Evolutionary conservation across 2,888 invertebrate genomes (phyloP), one percentile per base, ranked within the genome.

Genomic region (Busseola fusca): DNA sequence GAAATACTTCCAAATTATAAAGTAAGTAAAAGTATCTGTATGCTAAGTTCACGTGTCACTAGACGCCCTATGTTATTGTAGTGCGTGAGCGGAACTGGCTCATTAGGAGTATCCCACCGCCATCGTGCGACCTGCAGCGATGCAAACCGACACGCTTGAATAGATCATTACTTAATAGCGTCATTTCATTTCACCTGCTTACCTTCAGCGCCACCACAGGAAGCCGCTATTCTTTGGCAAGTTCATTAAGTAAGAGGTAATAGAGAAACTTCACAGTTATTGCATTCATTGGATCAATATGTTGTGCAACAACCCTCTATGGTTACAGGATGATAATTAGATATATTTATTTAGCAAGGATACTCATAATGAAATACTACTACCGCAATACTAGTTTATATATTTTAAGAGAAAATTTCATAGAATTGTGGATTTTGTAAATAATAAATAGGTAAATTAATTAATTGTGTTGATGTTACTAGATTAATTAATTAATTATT

Each of bases 21-120:
- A n/a, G n/a, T n/a, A n/a, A n/a, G 9, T 37, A 62, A 40, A 48
- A 48, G 40, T 12, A 16, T 57, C 10, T 25, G 18, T 62, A 25
- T 63, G 14, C 7, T 40, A 58, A 27, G 42, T 58, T 66, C 40
- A 56, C 52, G 16, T 54, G 30, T 25, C 27, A 16, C 6, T 14
- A 34, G 21, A 21, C 27, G 18, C 54, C 59, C 12, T 42, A 10
- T 48, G 4, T 37, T n/a, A 52, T 30, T 68, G 18, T 52, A 40
- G 42, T 48, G 58, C 48, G 69, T 62, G 60, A 62, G 70, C 77
- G 80, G 80, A 80, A 80, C 73, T 64, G 40, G 40, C 73, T 80
- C 80, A 77, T 80, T 80, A 80, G 81, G 42, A 52, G 69, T 60
- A 12, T 40, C 40, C 52, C 48, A 34, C 34, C 25, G 45, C 34